Evolutionary conservation across 2,113 vertebrate species (phyloP).

Genomic region (Rallus limicola): DNA sequence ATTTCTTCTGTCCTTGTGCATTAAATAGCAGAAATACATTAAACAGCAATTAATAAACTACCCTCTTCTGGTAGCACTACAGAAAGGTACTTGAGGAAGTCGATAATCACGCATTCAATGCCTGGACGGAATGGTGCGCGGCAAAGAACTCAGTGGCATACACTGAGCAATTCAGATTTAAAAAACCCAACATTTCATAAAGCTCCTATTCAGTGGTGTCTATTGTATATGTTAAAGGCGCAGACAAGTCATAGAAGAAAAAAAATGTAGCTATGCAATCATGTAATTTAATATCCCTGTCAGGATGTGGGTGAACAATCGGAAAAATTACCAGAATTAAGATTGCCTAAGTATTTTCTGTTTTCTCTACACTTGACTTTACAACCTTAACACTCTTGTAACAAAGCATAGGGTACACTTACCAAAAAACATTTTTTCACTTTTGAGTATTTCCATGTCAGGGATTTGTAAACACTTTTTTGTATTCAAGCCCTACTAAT

Average conservation of each 20-base stretch:
- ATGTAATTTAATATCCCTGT: conserved; percentile 22
- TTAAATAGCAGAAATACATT: background rate
- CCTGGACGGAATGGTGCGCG: background rate
- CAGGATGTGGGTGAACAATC: background rate
- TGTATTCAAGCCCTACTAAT: background rate
- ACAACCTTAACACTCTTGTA: background rate
- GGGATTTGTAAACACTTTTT: background rate
- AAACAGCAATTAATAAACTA: background rate
- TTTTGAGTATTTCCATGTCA: background rate
- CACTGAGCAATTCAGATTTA: background rate
- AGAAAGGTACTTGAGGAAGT: conserved; percentile 14
- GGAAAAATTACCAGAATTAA: background rate
- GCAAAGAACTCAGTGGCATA: conserved; percentile 1
- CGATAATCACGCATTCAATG: background rate
- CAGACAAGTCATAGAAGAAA: background rate
- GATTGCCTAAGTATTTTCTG: background rate
- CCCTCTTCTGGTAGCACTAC: background rate
- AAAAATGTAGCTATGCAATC: background rate
- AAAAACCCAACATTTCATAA: conserved; percentile 47
- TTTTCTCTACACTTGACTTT: conserved; percentile 35
- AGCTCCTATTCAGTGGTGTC: background rate
- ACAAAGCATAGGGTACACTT: background rate
- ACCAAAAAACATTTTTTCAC: background rate
- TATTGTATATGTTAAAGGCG: conserved; percentile 2
- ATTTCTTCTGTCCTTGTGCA: background rate